A percentile compares a stretch with the other conserved stretches of the same genome.
Evolutionary conservation across 2,888 invertebrate genomes (phyloP).

Genomic region (Camptogramma bilineatum): DNA sequence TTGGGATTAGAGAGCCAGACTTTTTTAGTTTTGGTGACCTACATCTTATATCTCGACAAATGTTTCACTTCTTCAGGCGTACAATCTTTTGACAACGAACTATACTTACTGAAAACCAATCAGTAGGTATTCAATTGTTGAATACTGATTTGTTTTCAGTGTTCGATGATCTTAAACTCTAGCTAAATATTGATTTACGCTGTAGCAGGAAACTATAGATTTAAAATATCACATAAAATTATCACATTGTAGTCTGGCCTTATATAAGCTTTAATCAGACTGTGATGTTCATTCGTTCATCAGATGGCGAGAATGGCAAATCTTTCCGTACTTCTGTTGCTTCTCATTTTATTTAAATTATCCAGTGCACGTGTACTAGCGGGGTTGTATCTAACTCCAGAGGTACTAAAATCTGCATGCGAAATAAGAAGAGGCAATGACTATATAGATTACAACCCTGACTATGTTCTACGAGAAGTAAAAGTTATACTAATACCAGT

Average conservation of each 20-base stretch:
- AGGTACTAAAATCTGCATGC: conserved; percentile 60
- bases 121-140: not conserved
- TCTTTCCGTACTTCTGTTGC: conserved; percentile 50
- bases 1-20: no score
- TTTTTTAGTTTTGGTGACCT: no score
- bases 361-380: conserved; percentile 50
- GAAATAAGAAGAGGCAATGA: conserved; percentile 62
- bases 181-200: conserved; percentile 34
- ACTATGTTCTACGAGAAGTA: conserved; percentile 45
- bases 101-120: no score
- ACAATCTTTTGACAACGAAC: no score
- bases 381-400: conserved; percentile 65
- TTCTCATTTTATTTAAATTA: conserved; percentile 50
- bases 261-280: conserved; percentile 25
- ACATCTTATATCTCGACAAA: no score
- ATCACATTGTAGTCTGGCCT: conserved; percentile 41
- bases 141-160: conserved; percentile 1
- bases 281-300: conserved; percentile 37
- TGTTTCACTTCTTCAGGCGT: no score
- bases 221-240: conserved; percentile 41
- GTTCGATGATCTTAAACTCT: conserved; percentile 19
- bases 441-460: conserved; percentile 68
- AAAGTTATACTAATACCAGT: conserved; percentile 39
- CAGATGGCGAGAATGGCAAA: conserved; percentile 58
- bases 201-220: conserved; percentile 15